Evolutionary conservation across 1,140 invertebrate species (phyloP).

Genomic region (Uloborus diversus): DNA sequence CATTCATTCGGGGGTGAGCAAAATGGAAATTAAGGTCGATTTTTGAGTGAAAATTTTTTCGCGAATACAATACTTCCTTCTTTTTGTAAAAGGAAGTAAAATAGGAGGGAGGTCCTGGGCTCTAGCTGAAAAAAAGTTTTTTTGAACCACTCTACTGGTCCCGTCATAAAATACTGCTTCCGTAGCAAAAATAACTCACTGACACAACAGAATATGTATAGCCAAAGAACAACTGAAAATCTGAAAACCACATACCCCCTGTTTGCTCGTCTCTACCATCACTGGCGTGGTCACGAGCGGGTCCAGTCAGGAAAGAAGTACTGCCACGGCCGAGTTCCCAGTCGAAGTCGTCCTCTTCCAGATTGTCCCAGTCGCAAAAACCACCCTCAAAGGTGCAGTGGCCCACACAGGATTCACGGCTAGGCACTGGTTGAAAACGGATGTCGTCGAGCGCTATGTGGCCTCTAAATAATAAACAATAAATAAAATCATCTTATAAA

Average conservation of each 20-base stretch:
- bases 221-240: too few species aligned
- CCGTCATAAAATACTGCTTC: too few species aligned
- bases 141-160: too few species aligned
- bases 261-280: slow-evolving; percentile 70
- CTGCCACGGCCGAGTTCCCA: slow-evolving; percentile 75
- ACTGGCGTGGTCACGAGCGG: slow-evolving; percentile 72
- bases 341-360: slow-evolving; percentile 73
- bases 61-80: too few species aligned
- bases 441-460: slow-evolving; percentile 74
- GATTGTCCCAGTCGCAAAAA: slow-evolving; percentile 74
- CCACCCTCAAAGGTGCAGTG: slow-evolving; percentile 76
- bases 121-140: too few species aligned
- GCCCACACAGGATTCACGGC: slow-evolving; percentile 63
- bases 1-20: too few species aligned
- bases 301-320: slow-evolving; percentile 73
- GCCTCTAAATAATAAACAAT: slow-evolving; percentile 68
- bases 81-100: too few species aligned
- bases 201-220: too few species aligned
- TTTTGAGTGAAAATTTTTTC: too few species aligned
- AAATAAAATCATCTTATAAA: neutral
- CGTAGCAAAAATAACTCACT: too few species aligned
- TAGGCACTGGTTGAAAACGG: slow-evolving; percentile 64
- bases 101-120: too few species aligned
- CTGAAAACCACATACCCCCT: slow-evolving; percentile 59
- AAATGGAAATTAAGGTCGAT: too few species aligned